Conservation (phyloP, 2,113 vertebrate species). For the Opisthocomus hoazin region DNA sequence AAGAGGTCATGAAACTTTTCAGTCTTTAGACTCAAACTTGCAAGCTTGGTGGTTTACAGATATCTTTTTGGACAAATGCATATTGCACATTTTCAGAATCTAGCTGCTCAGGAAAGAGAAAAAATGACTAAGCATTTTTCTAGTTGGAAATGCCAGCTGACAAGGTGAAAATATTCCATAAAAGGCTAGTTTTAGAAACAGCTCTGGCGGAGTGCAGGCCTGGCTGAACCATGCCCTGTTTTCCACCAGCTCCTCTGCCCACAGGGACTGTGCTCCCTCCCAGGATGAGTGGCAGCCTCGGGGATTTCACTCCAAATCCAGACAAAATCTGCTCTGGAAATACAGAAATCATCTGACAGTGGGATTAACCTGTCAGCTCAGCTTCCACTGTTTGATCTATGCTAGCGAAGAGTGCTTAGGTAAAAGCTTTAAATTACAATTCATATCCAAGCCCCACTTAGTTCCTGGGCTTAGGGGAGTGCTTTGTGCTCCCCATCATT, state of each 20-base stretch:
- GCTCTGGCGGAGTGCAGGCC: neutral
- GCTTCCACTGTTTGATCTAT: neutral
- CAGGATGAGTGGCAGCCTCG: neutral
- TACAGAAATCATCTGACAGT: neutral
- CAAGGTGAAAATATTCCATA: neutral
- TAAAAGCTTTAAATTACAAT: conserved; percentile 5
- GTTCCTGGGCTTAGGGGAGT: neutral
- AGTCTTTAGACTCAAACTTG: neutral
- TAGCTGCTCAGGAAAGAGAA: neutral
- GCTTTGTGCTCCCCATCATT: accelerated
- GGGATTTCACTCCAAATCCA: neutral
- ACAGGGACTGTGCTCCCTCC: neutral
- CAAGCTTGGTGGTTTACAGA: neutral
- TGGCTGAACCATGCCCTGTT: neutral
- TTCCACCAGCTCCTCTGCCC: neutral
- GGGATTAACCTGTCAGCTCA: conserved; percentile 14
- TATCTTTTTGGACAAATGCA: neutral
- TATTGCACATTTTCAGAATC: neutral
- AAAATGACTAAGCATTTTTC: neutral
- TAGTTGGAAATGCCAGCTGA: neutral
- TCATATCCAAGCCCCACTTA: neutral
- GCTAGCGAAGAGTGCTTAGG: neutral
- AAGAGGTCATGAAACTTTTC: neutral
- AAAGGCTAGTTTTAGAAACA: neutral
- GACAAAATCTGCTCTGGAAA: neutral